Evolutionary conservation across 2,888 invertebrate species (phyloP), one percentile per base, ranked within the genome.

Genomic region (Drosophila neutralis): DNA sequence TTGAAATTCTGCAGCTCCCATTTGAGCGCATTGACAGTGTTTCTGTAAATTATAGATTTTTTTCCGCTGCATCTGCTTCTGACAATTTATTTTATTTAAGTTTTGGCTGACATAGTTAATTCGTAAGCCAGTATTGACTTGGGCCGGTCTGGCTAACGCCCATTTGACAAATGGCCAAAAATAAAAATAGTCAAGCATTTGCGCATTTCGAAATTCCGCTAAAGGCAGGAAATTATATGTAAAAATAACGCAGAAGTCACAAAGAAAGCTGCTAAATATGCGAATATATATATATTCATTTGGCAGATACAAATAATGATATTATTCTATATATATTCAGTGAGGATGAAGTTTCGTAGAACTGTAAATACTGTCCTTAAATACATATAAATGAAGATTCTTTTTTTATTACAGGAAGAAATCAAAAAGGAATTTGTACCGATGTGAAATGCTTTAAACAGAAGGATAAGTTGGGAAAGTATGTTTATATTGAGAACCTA

Each of bases 11-110:
- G 29, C 45, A 40, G 31, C 60, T 54, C 27, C 57, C 61, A 61
- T 62, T 63, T 62, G 71, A 49, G 61, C 48, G 51, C 71, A 72
- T 69, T 69, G 68, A 31, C 68, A 68, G 70, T 67, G 62, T 89
- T 80, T 83, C 87, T 90, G 85, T 81, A 86, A 83, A 87, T 89
- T 89, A 89, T 87, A 85, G 85, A 87, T 82, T 87, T 86, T 82
- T 61, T 35, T 21, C 45, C 42, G 38, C 67, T 73, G 80, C 76
- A 64, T 74, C 61, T 82, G 80, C 76, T 72, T 68, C 59, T 73
- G 74, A 68, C 80, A 86, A 86, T 86, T 86, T 88, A 88, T 83
- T 78, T 86, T 78, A 78, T 76, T 86, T 72, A 75, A 87, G 79
- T 81, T 85, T 79, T 75, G 80, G 78, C 76, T 80, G 80, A 86